Conservation (phyloP, 1,140 invertebrate genomes). For the Pogonus chalceus region DNA sequence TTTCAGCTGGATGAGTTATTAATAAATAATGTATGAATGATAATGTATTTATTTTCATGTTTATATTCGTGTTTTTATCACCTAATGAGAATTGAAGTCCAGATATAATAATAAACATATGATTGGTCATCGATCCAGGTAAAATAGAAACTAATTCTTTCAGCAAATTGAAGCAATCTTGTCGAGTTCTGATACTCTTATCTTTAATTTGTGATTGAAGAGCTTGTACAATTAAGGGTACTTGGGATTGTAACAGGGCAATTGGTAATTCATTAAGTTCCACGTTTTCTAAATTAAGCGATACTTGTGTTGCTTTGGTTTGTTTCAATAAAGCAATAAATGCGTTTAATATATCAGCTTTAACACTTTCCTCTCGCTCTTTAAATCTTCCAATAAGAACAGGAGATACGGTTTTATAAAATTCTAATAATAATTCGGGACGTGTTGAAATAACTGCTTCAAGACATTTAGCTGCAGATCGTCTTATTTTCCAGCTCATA, state of each 20-base stretch:
- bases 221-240: conserved; percentile 64
- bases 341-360: conserved; percentile 94
- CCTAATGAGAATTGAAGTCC: conserved; percentile 85
- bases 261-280: conserved; percentile 60
- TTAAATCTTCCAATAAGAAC: conserved; percentile 87
- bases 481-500: conserved; percentile 96
- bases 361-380: conserved; percentile 98
- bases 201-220: conserved; percentile 87
- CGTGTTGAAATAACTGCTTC: conserved; percentile 89
- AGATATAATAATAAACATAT: conserved; percentile 75
- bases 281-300: conserved; percentile 65
- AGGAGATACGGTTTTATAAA: conserved; percentile 83
- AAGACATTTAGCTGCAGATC: conserved; percentile 93
- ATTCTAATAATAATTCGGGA: conserved; percentile 80
- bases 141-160: conserved; percentile 83
- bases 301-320: conserved; percentile 58
- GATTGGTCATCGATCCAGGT: conserved; percentile 77
- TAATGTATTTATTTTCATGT: conserved; percentile 97
- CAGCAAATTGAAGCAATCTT: conserved; percentile 83
- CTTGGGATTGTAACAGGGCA: conserved; percentile 56
- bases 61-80: conserved; percentile 92
- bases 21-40: conserved; percentile 85
- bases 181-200: conserved; percentile 87
- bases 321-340: conserved; percentile 89
- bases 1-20: conserved; percentile 67